Conservation (phyloP, 2,888 invertebrate species). For the Caenorhabditis parvicauda region DNA sequence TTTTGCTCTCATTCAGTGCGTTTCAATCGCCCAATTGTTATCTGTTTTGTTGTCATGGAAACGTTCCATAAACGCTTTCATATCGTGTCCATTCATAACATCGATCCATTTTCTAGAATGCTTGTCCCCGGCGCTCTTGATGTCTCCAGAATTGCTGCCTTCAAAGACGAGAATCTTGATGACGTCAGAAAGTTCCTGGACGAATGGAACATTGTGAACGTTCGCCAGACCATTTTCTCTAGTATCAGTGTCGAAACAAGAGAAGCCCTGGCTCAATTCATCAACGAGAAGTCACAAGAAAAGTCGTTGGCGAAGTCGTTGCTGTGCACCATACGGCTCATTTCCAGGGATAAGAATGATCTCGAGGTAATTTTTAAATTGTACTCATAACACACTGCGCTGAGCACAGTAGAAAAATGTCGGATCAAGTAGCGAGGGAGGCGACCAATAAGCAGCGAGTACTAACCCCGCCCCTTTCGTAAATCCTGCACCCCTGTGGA, state of each 20-base stretch:
- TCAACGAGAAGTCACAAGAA: background rate
- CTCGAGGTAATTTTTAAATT: slow-evolving; percentile 14
- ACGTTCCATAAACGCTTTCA: background rate
- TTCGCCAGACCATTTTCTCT: background rate
- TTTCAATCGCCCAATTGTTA: background rate
- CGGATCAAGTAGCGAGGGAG: too few relatives aligned
- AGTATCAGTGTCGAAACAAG: slow-evolving; percentile 5
- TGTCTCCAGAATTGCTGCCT: too few relatives aligned
- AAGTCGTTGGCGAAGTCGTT: slow-evolving; percentile 1
- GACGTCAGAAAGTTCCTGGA: slow-evolving; percentile 1
- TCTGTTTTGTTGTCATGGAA: background rate
- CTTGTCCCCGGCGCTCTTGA: too few relatives aligned
- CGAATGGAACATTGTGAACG: slow-evolving; percentile 6
- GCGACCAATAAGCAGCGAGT: too few relatives aligned
- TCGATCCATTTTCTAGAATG: too few relatives aligned
- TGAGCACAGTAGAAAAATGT: too few relatives aligned
- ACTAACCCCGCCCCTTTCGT: too few relatives aligned
- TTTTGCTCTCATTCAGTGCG: background rate
- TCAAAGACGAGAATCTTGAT: too few relatives aligned
- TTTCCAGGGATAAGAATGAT: slow-evolving; percentile 18
- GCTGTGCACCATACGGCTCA: slow-evolving; percentile 16
- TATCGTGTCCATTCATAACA: too few relatives aligned
- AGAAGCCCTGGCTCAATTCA: slow-evolving; percentile 3
- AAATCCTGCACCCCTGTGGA: too few relatives aligned
- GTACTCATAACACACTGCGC: slow-evolving; percentile 2